Percentiles rank a stretch among this genome's conserved stretches.
These are phyloP conservation scores for Terebella lapidaria DNA, from an alignment of 2,888 invertebrate genomes.

Conservation along the genomic window DNA sequence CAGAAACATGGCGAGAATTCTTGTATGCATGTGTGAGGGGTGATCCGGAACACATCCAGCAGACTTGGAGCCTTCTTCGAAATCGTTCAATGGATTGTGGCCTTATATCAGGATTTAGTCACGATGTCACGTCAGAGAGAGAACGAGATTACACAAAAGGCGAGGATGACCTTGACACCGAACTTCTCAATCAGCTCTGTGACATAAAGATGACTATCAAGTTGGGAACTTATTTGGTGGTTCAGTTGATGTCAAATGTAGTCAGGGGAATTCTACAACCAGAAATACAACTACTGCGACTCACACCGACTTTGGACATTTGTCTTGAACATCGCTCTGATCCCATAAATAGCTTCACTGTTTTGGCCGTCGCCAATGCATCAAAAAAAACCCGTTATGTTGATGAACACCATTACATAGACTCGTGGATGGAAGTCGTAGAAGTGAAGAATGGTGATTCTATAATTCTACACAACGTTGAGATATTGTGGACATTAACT, in stretches of 20 bases:
- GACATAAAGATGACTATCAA: slow-evolving; percentile 21
- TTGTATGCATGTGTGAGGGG: no score
- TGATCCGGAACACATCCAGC: no score
- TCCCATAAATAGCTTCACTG: slow-evolving; percentile 31
- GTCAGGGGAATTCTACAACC: slow-evolving; percentile 33
- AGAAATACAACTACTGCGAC: slow-evolving; percentile 34
- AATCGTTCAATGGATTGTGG: no score
- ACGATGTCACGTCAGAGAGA: neutral
- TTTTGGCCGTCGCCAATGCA: no score
- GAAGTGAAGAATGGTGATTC: no score
- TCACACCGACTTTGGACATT: slow-evolving; percentile 35
- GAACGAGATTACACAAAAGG: neutral
- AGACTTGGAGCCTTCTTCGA: no score
- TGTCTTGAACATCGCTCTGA: slow-evolving; percentile 39
- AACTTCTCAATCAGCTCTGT: slow-evolving; percentile 4
- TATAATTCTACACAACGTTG: no score
- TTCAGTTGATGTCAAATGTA: slow-evolving; percentile 34
- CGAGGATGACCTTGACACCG: neutral
- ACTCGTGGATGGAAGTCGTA: no score
- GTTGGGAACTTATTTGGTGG: slow-evolving; percentile 27
- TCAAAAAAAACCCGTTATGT: no score
- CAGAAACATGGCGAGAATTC: no score
- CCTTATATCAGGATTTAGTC: neutral
- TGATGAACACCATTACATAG: no score
- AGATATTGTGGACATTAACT: no score